Conservation (phyloP, 2,797 vertebrate species). For the Pteropus rufus region DNA sequence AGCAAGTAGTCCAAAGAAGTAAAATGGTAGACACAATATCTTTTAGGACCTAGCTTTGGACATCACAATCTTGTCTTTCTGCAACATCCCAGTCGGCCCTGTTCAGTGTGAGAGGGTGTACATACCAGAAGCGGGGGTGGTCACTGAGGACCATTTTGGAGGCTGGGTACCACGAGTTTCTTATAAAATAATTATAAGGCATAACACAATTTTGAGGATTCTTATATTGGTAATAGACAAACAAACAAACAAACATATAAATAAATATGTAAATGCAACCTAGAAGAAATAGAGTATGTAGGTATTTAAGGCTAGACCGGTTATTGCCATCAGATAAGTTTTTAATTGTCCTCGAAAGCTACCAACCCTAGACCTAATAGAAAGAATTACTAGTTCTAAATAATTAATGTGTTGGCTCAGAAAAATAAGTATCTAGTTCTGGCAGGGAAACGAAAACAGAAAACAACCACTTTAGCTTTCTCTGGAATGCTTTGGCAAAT, state of each 20-base stretch:
- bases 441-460: not conserved
- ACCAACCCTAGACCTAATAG: not conserved
- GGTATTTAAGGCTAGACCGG: not conserved
- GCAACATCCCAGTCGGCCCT: rapidly evolving
- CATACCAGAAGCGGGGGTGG: not conserved
- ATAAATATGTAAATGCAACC: not conserved
- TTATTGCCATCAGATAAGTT: not conserved
- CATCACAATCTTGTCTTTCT: not conserved
- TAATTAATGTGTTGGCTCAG: slow-evolving; percentile 15
- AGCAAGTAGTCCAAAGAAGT: not conserved
- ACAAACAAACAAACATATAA: not conserved
- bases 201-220: not conserved
- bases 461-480: not conserved
- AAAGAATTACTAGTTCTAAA: not conserved
- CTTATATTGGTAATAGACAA: not conserved
- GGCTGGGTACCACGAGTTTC: not conserved
- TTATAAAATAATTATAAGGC: not conserved
- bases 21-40: not conserved
- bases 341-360: not conserved
- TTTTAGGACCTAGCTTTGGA: not conserved
- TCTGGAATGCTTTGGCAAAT: not conserved
- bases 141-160: not conserved
- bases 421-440: slow-evolving; percentile 7
- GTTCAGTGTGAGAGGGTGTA: not conserved
- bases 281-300: not conserved